Conservation (phyloP, 1,140 invertebrate genomes). For the Cydia amplana region DNA sequence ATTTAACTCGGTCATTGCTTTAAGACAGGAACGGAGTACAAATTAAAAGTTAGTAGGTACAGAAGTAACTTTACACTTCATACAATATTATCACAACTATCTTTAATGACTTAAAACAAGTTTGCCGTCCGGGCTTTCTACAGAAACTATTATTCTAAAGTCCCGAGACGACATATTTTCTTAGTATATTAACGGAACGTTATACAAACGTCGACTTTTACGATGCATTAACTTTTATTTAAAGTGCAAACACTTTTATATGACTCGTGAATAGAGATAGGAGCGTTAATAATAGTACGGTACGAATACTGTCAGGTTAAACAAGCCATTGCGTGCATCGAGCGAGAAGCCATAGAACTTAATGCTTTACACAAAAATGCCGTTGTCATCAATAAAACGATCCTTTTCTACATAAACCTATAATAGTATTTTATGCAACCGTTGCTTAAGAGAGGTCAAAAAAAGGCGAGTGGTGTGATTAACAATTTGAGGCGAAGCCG, state of each 20-base stretch:
- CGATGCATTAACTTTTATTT: slow-evolving; percentile 8
- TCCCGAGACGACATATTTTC: background rate
- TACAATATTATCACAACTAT: background rate
- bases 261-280: slow-evolving; percentile 10
- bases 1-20: background rate
- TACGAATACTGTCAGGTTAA: background rate
- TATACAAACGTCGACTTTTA: slow-evolving; percentile 10
- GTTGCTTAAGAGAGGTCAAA: too few relatives aligned
- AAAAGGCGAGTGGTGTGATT: too few relatives aligned
- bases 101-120: background rate
- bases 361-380: background rate
- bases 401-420: background rate
- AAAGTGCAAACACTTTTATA: background rate
- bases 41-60: background rate
- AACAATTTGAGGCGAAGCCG: too few relatives aligned
- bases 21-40: background rate
- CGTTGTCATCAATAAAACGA: slow-evolving; percentile 8
- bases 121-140: background rate
- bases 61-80: background rate
- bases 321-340: background rate
- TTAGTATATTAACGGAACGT: background rate
- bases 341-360: background rate
- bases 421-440: background rate
- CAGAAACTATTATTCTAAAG: slow-evolving; percentile 11
- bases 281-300: slow-evolving; percentile 5